These are phyloP conservation scores for Motacilla alba DNA, from an alignment of 2,113 vertebrate genomes.

Conservation along the genomic window DNA sequence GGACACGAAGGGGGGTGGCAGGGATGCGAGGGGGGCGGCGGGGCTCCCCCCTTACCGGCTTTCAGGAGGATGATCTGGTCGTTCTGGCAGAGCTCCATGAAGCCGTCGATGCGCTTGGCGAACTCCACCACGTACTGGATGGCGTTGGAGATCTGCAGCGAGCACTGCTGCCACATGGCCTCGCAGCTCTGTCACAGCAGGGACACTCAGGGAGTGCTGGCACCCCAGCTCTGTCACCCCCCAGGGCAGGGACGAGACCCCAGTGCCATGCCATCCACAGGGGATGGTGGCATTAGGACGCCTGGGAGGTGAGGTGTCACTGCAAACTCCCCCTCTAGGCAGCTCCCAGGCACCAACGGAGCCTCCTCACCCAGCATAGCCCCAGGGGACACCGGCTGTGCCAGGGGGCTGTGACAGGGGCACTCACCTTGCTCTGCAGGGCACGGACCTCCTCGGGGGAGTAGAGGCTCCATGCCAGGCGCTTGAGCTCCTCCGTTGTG, in stretches of 20 bases:
- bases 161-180: slow-evolving; percentile 88
- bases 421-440: slow-evolving; percentile 81
- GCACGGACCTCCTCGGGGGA: slow-evolving; percentile 81
- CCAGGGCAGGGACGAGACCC: not conserved
- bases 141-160: slow-evolving; percentile 86
- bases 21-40: not conserved
- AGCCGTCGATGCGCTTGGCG: slow-evolving; percentile 87
- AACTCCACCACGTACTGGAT: slow-evolving; percentile 94
- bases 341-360: not conserved
- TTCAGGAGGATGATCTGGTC: slow-evolving; percentile 95
- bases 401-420: not conserved
- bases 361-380: not conserved
- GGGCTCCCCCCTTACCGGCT: slow-evolving; percentile 77
- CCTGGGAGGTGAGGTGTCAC: not conserved
- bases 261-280: fast-evolving
- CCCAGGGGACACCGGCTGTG: not conserved
- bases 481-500: slow-evolving; percentile 84
- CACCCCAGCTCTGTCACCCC: not conserved
- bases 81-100: slow-evolving; percentile 93
- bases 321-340: fast-evolving
- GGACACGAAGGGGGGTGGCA: not conserved
- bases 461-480: slow-evolving; percentile 82
- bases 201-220: not conserved
- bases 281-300: not conserved
- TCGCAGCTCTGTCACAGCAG: slow-evolving; percentile 76